Conservation (phyloP, 2,888 invertebrate genomes). For the Meta bourneti region DNA sequence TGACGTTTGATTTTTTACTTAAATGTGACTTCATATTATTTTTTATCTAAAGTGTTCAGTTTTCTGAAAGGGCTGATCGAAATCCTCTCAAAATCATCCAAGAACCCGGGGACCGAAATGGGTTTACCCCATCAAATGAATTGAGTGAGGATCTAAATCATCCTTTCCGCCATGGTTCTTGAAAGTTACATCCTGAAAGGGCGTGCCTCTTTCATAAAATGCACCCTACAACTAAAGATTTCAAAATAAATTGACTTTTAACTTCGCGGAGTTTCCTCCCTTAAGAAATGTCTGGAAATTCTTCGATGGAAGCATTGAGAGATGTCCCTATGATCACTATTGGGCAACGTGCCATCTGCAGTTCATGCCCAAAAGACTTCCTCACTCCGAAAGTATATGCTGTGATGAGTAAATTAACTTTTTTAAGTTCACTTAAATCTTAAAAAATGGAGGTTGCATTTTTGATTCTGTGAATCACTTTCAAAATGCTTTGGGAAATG, state of each 20-base stretch:
- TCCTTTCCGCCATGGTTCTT: conserved; percentile 19
- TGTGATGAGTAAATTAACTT: background rate
- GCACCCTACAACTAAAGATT: conserved; percentile 43
- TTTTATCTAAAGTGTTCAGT: background rate
- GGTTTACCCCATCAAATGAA: conserved; percentile 38
- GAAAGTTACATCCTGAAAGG: conserved; percentile 41
- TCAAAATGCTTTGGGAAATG: background rate
- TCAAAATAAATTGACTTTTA: conserved; percentile 60
- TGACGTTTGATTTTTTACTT: background rate
- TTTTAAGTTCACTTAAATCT: background rate
- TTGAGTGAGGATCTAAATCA: conserved; percentile 53
- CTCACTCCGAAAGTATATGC: background rate
- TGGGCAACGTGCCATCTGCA: conserved; percentile 43
- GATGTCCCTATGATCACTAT: conserved; percentile 15
- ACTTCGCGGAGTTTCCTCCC: conserved; percentile 22
- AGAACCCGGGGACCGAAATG: background rate
- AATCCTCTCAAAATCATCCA: background rate
- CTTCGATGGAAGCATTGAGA: conserved; percentile 20
- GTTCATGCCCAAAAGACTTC: background rate
- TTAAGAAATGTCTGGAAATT: conserved; percentile 43
- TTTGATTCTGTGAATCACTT: background rate
- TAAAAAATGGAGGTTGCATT: background rate
- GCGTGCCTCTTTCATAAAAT: conserved; percentile 46
- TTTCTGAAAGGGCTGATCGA: background rate
- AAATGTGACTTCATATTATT: background rate